These are phyloP conservation scores for Acholoe squamosa DNA, from an alignment of 2,888 invertebrate species.

Conservation along the genomic window DNA sequence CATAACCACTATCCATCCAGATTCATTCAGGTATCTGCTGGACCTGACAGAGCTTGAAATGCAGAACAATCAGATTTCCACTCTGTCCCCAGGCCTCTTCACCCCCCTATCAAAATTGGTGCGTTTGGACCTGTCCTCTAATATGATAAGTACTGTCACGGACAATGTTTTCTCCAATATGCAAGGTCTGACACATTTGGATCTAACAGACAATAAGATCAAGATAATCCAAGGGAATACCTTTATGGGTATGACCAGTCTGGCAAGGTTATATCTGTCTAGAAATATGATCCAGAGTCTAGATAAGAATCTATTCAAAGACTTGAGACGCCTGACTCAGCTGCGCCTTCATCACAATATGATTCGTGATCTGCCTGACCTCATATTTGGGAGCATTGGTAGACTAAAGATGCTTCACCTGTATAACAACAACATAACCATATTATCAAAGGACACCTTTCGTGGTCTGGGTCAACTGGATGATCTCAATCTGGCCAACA, in stretches of 20 bases:
- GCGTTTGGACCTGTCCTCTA: constrained; percentile 43
- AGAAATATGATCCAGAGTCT: constrained; percentile 17
- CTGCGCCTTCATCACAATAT: constrained; percentile 45
- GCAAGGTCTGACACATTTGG: constrained; percentile 11
- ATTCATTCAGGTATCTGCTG: constrained; percentile 26
- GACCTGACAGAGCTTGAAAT: constrained; percentile 50
- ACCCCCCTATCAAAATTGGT: background rate
- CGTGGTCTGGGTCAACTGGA: background rate
- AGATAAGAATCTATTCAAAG: constrained; percentile 25
- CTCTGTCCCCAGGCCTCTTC: constrained; percentile 9
- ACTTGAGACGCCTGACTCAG: background rate
- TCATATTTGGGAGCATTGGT: background rate
- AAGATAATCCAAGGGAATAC: constrained; percentile 3
- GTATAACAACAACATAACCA: constrained; percentile 13
- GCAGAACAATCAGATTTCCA: constrained; percentile 40
- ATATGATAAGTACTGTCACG: background rate
- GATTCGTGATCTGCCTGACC: background rate
- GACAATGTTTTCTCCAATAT: constrained; percentile 47
- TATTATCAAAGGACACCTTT: background rate
- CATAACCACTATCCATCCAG: background rate
- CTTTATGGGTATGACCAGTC: background rate
- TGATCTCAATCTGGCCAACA: constrained; percentile 37
- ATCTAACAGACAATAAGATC: constrained; percentile 37
- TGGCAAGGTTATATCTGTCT: constrained; percentile 28
- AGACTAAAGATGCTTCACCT: constrained; percentile 29